Conservation (phyloP, 1,140 invertebrate species). For the Neoseiulus cucumeris region DNA sequence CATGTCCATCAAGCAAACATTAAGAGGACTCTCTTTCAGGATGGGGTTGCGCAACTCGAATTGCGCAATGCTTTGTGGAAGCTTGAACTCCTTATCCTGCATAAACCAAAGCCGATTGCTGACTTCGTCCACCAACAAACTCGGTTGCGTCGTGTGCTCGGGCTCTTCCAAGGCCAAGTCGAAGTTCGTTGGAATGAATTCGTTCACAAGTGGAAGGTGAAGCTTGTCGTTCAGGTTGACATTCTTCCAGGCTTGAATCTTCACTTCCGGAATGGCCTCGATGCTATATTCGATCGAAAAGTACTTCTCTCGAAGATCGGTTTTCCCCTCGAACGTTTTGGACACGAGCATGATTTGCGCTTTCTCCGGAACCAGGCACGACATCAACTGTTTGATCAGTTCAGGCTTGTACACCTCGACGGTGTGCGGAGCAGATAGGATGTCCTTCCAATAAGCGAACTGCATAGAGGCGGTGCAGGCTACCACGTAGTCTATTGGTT, state of each 20-base stretch:
- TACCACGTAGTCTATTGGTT: conserved; percentile 49
- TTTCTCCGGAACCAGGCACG: conserved; percentile 53
- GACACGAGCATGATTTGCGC: conserved; percentile 49
- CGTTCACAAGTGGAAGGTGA: conserved; percentile 58
- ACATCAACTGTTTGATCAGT: conserved; percentile 48
- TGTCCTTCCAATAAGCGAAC: conserved; percentile 64
- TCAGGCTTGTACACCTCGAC: conserved; percentile 66
- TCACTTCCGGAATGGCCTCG: conserved; percentile 41
- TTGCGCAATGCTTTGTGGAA: conserved; percentile 65
- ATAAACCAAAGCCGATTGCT: conserved; percentile 62
- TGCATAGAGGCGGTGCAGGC: conserved; percentile 35
- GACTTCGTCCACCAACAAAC: neutral
- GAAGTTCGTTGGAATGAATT: conserved; percentile 74
- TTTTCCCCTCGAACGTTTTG: conserved; percentile 43
- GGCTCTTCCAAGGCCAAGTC: conserved; percentile 45
- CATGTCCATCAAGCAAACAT: conserved; percentile 58
- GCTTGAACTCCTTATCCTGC: conserved; percentile 70
- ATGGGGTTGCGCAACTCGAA: conserved; percentile 66
- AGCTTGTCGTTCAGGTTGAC: conserved; percentile 42
- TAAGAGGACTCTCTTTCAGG: conserved; percentile 61
- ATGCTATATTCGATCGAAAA: conserved; percentile 75
- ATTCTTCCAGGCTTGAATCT: conserved; percentile 48
- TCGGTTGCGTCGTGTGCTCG: conserved; percentile 32
- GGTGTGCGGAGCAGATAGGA: conserved; percentile 50
- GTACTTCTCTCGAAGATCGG: conserved; percentile 50